Evolutionary conservation across 1,140 invertebrate genomes (phyloP), one percentile per base, ranked within the genome.

Genomic region (Drosophila insularis): DNA sequence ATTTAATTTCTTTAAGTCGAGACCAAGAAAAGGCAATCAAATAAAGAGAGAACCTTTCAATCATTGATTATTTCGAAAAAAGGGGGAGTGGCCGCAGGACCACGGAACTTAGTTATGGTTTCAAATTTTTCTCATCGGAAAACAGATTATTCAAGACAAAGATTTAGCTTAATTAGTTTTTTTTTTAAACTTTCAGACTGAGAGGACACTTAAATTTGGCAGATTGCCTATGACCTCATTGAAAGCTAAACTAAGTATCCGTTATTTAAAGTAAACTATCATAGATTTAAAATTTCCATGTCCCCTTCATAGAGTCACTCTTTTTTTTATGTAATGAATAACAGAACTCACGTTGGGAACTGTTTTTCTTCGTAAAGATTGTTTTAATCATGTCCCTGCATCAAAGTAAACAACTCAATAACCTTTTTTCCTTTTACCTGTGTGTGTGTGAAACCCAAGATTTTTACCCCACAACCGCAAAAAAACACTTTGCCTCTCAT

Each of bases 1-100:
- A 70, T 76, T 78, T 81, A 81, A 81, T 76, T 81, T 86, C 55
- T 62, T 75, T 58, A 72, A 81, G 32, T 11, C 17, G 60, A 78
- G 10, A 21, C 10, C n/a, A 23, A 40, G 60, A 27, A 17, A 17
- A 35, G 70, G 55, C 23, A 73, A 72, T 72, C 63, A 65, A 53
- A 39, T 19, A 13, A 23, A 31, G 53, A 31, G 53, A 19, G 53
- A 4, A 54, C 6, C 2, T 31, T 46, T 17, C 14, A 46, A 46
- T 17, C 43, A 46, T 46, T 8, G 27, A 27, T 27, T 27, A 27
- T 6, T 27, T 27, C 27, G 27, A 2, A 27, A 27, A 1, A 1
- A 27, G 5, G 27, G 6, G 27, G 27, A 27, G 27, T 27, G 27
- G 27, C 27, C 27, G 0, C 27, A 5, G 27, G 4, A 27, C 4